phyloP scores from a whole-genome alignment of 1,140 invertebrate genomes.

The Venustaconcha ellipsiformis region DNA sequence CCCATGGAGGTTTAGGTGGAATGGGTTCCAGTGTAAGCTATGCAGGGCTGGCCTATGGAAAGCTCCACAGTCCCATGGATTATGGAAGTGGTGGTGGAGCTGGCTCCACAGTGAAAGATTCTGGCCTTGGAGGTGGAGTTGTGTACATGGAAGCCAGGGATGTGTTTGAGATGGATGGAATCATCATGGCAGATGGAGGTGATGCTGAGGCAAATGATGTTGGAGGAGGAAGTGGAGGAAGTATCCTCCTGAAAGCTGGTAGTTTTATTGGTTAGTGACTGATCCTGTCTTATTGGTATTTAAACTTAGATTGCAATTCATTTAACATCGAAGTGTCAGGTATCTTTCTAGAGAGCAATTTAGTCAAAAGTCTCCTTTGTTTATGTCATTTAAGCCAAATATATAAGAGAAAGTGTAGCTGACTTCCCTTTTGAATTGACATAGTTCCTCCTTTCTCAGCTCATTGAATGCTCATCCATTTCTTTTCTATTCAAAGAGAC shows the following conservation, averaged over 20 bases:
- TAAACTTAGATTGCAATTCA: too few relatives aligned
- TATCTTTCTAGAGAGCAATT: too few relatives aligned
- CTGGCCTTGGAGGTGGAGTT: constrained; percentile 47
- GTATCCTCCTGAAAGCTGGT: constrained; percentile 34
- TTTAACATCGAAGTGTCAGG: too few relatives aligned
- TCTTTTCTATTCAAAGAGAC: too few relatives aligned
- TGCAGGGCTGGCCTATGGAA: constrained; percentile 35
- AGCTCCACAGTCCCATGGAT: constrained; percentile 30
- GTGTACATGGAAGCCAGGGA: constrained; percentile 41
- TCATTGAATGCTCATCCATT: too few relatives aligned
- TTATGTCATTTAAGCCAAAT: too few relatives aligned
- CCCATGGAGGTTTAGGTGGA: constrained; percentile 55
- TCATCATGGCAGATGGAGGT: constrained; percentile 42
- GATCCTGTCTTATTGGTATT: too few relatives aligned
- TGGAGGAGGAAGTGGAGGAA: constrained; percentile 52
- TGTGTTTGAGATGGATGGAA: constrained; percentile 48
- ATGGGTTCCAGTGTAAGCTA: constrained; percentile 25
- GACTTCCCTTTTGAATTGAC: too few relatives aligned
- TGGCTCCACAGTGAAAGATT: constrained; percentile 1
- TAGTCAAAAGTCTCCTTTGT: too few relatives aligned
- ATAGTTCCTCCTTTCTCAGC: too few relatives aligned
- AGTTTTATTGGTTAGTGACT: constrained; percentile 39
- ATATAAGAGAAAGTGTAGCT: too few relatives aligned
- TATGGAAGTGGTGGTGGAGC: constrained; percentile 52
- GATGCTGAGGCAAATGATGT: constrained; percentile 27